These are phyloP conservation scores for Parnassius mnemosyne DNA, from an alignment of 2,888 invertebrate genomes.

Conservation along the genomic window DNA sequence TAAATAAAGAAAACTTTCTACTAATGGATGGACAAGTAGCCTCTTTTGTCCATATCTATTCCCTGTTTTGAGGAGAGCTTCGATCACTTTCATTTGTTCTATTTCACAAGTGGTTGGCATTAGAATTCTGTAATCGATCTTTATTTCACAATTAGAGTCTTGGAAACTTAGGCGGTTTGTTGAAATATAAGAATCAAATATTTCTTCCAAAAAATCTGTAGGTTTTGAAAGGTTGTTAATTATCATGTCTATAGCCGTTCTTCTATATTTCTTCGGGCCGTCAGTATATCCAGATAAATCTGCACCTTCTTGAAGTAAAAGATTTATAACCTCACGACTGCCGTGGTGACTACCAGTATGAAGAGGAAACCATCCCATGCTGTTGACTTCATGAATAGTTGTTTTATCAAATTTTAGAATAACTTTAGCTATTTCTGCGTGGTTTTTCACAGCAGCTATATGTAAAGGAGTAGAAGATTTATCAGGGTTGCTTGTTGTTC, in stretches of 20 bases:
- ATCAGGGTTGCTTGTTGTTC: conserved; percentile 64
- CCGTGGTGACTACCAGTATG: conserved; percentile 78
- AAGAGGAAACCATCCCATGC: conserved; percentile 61
- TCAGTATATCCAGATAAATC: conserved; percentile 66
- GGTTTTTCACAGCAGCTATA: conserved; percentile 67
- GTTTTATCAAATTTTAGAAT: conserved; percentile 63
- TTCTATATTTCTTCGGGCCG: conserved; percentile 59
- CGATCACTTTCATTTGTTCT: conserved; percentile 79
- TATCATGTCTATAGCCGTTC: conserved; percentile 76
- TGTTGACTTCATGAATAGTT: conserved; percentile 66
- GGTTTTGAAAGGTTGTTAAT: conserved; percentile 76
- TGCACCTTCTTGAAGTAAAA: conserved; percentile 67
- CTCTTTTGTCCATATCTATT: conserved; percentile 70
- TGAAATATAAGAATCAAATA: conserved; percentile 75
- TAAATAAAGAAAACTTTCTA: conserved; percentile 78
- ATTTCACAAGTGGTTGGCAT: conserved; percentile 66
- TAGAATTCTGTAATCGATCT: conserved; percentile 73
- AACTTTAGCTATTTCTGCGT: conserved; percentile 55
- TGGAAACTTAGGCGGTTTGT: conserved; percentile 66
- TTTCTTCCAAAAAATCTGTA: conserved; percentile 72
- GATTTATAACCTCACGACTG: conserved; percentile 77
- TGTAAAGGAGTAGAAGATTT: conserved; percentile 71
- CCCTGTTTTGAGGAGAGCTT: conserved; percentile 76
- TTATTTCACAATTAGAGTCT: conserved; percentile 66
- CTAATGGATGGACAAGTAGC: conserved; percentile 77